Base-by-base conservation (phyloP, 2,888 invertebrate genomes). In the Periphyllus acericola region DNA sequence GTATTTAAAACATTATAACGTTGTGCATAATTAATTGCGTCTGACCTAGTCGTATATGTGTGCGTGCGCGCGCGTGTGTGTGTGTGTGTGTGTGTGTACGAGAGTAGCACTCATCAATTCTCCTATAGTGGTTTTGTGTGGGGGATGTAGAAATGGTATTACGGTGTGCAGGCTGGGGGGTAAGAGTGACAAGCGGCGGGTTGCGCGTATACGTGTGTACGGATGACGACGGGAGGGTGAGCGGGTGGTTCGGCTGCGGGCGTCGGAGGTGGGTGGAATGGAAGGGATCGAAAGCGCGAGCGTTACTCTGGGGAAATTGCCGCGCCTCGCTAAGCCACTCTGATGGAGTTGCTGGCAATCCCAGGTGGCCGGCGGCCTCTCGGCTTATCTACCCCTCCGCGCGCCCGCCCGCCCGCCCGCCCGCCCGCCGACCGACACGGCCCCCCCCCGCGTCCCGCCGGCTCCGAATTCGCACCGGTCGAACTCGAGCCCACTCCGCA, bases 271-370 rank as follows among this genome's bases (percentile, higher is more conserved):
- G 66, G 55, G 52, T 8, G 78, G 34, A 11, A 72, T 19, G 40
- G 36, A 19, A 32, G 32, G 66, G 60, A 72, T 72, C 25, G 76
- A 80, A 79, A 86, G 86, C 80, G 86, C 79, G 86, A 71, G 86
- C 60, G 72, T 80, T 86, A 86, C 86, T 86, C 86, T 86, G 86
- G 86, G 86, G 86, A 86, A 86, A 86, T 86, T 86, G 86, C 86
- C 60, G 86, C 86, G 86, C 86, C 80, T 86, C 86, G 86, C 86
- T 86, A 86, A 86, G 86, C 86, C 86, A 86, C 86, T 86, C 86
- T 86, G 86, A 86, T 86, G 86, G 86, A 86, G 86, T 86, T 86
- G 80, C 80, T 72, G 80, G 86, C 86, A 86, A 86, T 86, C 86
- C 86, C 86, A 86, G 86, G 86, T 86, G 86, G 86, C 86, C 86